Evolutionary conservation across 1,140 invertebrate genomes (phyloP).

Genomic region (Zaprionus ornatus): DNA sequence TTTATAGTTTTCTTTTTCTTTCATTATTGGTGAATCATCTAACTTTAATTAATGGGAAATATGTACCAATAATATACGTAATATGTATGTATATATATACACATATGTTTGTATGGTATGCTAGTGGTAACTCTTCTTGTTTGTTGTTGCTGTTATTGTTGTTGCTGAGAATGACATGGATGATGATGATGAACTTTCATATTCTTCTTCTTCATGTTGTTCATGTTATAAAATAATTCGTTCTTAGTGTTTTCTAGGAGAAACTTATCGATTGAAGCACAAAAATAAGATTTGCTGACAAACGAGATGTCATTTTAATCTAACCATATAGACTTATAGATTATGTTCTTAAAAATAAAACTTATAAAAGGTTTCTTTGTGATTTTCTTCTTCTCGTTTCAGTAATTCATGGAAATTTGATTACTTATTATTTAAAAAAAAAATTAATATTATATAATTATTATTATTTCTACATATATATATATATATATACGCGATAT

Average conservation of each 20-base stretch:
- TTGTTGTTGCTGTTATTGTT: constrained; percentile 11
- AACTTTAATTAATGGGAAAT: constrained; percentile 77
- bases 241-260: constrained; percentile 58
- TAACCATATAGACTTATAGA: constrained; percentile 67
- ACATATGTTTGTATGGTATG: constrained; percentile 43
- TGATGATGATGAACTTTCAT: constrained; percentile 13
- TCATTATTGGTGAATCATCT: constrained; percentile 73
- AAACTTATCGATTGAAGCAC: constrained; percentile 77
- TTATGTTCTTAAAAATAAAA: constrained; percentile 72
- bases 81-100: constrained; percentile 40
- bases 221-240: constrained; percentile 68
- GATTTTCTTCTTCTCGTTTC: constrained; percentile 65
- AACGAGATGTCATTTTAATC: constrained; percentile 71
- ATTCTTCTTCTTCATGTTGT: neutral
- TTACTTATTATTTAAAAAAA: constrained; percentile 75
- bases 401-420: constrained; percentile 81
- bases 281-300: constrained; percentile 74
- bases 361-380: constrained; percentile 81
- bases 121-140: constrained; percentile 45
- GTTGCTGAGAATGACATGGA: constrained; percentile 49
- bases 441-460: constrained; percentile 34
- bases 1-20: constrained; percentile 31
- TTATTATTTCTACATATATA: constrained; percentile 47
- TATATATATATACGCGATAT: constrained; percentile 38
- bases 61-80: constrained; percentile 62